Conservation (phyloP, 1,140 invertebrate species). For the Grapholita molesta region DNA sequence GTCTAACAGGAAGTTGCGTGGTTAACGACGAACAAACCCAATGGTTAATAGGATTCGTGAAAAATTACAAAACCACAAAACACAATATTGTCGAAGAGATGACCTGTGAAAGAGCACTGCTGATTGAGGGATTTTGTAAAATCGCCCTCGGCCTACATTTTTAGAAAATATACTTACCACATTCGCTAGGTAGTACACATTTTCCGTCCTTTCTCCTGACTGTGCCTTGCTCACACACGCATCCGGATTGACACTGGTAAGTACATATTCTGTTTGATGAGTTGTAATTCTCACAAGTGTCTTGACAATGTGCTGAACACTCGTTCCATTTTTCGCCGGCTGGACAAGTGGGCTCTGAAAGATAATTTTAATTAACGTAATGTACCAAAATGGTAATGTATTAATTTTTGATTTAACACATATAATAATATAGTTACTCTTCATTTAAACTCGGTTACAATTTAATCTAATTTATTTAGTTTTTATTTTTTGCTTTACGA, state of each 20-base stretch:
- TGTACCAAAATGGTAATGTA: neutral
- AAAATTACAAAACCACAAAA: no score
- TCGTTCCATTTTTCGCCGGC: neutral
- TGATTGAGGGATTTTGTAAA: neutral
- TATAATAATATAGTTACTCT: no score
- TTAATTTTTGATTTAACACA: no score
- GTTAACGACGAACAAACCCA: no score
- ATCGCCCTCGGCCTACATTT: no score
- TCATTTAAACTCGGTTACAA: no score
- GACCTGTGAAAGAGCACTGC: no score
- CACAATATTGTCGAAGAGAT: no score
- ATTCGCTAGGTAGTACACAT: neutral
- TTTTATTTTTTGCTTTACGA: no score
- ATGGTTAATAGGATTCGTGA: no score
- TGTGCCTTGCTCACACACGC: slow-evolving; percentile 4
- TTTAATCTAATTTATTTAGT: no score
- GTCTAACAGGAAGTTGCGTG: no score
- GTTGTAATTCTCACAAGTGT: slow-evolving; percentile 4
- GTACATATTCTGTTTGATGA: neutral
- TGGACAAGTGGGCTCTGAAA: slow-evolving; percentile 10
- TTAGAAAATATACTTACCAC: neutral
- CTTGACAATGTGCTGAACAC: slow-evolving; percentile 2
- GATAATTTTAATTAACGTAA: neutral
- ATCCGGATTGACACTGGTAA: slow-evolving; percentile 8
- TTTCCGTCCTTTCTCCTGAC: neutral